Conservation (phyloP, 2,797 vertebrate genomes). For the Okamejei kenojei region DNA sequence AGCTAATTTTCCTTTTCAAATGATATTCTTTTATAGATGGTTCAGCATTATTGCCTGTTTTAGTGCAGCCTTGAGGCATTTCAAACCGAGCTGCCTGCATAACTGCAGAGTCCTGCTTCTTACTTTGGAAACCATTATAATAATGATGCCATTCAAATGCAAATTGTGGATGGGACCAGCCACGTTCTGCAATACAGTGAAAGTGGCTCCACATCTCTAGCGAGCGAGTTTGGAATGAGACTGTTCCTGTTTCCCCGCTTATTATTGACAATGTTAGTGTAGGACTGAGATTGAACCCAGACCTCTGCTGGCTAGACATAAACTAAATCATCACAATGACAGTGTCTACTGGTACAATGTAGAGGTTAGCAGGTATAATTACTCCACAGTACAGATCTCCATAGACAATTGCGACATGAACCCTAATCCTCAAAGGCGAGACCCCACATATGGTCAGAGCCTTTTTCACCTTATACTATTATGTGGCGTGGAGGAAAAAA, state of each 20-base stretch:
- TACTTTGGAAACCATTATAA: slow-evolving; percentile 29
- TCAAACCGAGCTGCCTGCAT: neutral
- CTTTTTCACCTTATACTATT: too few species aligned
- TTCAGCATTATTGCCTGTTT: neutral
- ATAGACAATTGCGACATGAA: too few species aligned
- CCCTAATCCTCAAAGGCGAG: too few species aligned
- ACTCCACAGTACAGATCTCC: too few species aligned
- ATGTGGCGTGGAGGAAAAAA: too few species aligned
- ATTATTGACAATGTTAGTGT: neutral
- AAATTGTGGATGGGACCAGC: neutral
- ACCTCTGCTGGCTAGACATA: too few species aligned
- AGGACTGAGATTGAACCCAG: neutral
- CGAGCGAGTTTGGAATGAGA: neutral
- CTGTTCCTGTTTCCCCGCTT: too few species aligned
- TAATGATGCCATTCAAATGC: neutral
- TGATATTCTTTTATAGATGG: slow-evolving; percentile 2
- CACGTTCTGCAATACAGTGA: neutral
- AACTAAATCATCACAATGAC: neutral
- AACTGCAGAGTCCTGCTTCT: neutral
- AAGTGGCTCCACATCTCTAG: neutral
- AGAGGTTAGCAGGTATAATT: too few species aligned
- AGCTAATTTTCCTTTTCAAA: slow-evolving; percentile 2
- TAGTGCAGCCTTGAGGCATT: slow-evolving; percentile 7
- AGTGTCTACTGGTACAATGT: neutral
- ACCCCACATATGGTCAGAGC: too few species aligned